These are phyloP conservation scores for Crax fasciolata DNA, from an alignment of 2,797 vertebrate species.

Conservation along the genomic window DNA sequence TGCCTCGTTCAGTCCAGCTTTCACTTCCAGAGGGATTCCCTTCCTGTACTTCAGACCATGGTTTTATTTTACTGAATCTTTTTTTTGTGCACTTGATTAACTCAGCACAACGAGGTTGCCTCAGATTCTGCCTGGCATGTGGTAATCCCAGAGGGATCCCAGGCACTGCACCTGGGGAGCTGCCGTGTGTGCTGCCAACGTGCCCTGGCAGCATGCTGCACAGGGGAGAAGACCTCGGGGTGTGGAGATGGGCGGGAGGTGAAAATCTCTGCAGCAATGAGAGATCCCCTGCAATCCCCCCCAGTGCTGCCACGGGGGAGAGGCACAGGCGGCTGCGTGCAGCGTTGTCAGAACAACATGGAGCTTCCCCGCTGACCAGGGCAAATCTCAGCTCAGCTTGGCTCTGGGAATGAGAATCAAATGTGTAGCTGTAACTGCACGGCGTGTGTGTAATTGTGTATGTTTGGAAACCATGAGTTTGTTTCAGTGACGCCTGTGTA, in stretches of 20 bases:
- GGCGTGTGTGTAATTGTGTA: not conserved
- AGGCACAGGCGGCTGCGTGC: not conserved
- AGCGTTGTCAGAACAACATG: not conserved
- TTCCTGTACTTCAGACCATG: not conserved
- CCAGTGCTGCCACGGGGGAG: not conserved
- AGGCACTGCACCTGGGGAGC: not conserved
- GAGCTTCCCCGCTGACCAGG: not conserved
- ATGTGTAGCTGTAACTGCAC: not conserved
- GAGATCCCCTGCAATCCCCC: not conserved
- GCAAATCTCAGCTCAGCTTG: not conserved
- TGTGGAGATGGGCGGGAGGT: not conserved
- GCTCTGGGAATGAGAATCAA: not conserved
- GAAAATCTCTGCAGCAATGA: not conserved
- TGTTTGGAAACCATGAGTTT: not conserved
- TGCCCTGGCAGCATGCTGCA: not conserved
- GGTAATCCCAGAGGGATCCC: not conserved
- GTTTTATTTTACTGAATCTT: not conserved
- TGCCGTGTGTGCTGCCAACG: not conserved
- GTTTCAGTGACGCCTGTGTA: not conserved
- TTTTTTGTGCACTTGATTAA: not conserved
- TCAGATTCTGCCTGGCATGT: not conserved
- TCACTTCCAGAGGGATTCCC: not conserved
- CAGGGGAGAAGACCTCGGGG: not conserved
- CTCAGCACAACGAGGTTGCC: not conserved
- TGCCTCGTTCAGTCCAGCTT: not conserved